Evolutionary conservation across 2,888 invertebrate species (phyloP).

Genomic region (Pandemis heparana): DNA sequence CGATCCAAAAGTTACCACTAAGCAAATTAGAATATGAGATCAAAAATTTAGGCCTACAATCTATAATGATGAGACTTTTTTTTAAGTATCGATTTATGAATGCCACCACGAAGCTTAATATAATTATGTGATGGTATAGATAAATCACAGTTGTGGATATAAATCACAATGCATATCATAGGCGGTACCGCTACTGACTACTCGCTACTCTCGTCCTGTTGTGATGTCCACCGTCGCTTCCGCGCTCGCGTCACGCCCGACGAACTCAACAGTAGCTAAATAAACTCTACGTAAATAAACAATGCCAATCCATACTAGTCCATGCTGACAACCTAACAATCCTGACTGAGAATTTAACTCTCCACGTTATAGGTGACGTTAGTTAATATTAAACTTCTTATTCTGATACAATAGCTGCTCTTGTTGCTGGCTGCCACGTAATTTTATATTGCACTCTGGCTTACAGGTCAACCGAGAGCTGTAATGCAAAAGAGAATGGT

Average conservation of each 20-base stretch:
- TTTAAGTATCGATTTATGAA: slow-evolving; percentile 82
- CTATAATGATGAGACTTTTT: slow-evolving; percentile 80
- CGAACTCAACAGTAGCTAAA: slow-evolving; percentile 69
- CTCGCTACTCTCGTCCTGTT: slow-evolving; percentile 62
- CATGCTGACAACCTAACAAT: slow-evolving; percentile 68
- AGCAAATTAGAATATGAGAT: slow-evolving; percentile 86
- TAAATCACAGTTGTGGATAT: slow-evolving; percentile 82
- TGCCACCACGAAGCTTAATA: slow-evolving; percentile 77
- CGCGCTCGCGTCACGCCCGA: slow-evolving; percentile 56
- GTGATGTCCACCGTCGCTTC: slow-evolving; percentile 55
- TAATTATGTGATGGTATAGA: slow-evolving; percentile 79
- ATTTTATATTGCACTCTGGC: slow-evolving; percentile 72
- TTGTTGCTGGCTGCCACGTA: slow-evolving; percentile 70
- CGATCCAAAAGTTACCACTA: slow-evolving; percentile 82
- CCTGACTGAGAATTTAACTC: slow-evolving; percentile 54
- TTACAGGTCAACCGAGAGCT: slow-evolving; percentile 71
- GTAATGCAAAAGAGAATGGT: slow-evolving; percentile 51
- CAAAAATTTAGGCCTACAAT: slow-evolving; percentile 85
- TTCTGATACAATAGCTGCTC: slow-evolving; percentile 65
- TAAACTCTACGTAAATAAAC: slow-evolving; percentile 71
- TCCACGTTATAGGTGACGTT: slow-evolving; percentile 46
- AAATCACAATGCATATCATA: slow-evolving; percentile 81
- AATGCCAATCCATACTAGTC: slow-evolving; percentile 69
- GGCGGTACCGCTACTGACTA: slow-evolving; percentile 82
- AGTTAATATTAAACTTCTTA: slow-evolving; percentile 31